phyloP scores from a whole-genome alignment of 2,888 invertebrate species.

The Ophraella communa region DNA sequence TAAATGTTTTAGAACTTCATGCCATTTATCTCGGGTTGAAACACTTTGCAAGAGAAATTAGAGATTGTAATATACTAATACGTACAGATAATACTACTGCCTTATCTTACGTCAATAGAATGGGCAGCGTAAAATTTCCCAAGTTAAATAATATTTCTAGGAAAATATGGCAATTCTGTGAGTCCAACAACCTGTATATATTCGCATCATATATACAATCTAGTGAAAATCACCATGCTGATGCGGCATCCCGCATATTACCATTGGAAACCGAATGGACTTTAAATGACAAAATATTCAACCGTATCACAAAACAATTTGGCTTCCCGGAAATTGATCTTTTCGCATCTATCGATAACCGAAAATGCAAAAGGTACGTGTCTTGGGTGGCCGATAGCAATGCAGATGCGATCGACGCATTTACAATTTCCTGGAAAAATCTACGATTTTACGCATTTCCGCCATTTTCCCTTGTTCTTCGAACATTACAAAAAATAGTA shows the following conservation, averaged over 20 bases:
- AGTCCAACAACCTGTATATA: conserved; percentile 37
- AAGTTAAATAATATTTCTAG: conserved; percentile 33
- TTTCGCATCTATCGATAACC: conserved; percentile 22
- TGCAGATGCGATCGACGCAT: conserved; percentile 41
- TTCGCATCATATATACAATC: conserved; percentile 40
- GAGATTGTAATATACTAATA: conserved; percentile 31
- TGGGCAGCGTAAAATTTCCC: conserved; percentile 38
- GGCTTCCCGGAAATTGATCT: conserved; percentile 24
- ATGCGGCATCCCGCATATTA: conserved; percentile 37
- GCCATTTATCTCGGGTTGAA: conserved; percentile 39
- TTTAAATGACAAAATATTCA: conserved; percentile 1
- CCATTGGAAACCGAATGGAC: conserved; percentile 33
- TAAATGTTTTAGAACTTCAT: conserved; percentile 42
- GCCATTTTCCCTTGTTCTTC: conserved; percentile 44
- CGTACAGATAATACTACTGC: conserved; percentile 40
- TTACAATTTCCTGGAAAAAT: conserved; percentile 36
- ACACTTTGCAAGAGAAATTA: conserved; percentile 34
- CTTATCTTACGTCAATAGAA: conserved; percentile 39
- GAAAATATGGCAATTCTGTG: conserved; percentile 45
- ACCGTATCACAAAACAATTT: neutral
- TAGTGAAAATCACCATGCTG: conserved; percentile 37
- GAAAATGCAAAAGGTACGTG: conserved; percentile 25
- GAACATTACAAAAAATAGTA: conserved; percentile 47
- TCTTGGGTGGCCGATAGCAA: conserved; percentile 44
- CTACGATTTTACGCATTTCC: conserved; percentile 48